A percentile compares a stretch with the other conserved stretches of the same genome.
phyloP scores from a whole-genome alignment of 2,113 vertebrate species.

The Carlito syrichta region DNA sequence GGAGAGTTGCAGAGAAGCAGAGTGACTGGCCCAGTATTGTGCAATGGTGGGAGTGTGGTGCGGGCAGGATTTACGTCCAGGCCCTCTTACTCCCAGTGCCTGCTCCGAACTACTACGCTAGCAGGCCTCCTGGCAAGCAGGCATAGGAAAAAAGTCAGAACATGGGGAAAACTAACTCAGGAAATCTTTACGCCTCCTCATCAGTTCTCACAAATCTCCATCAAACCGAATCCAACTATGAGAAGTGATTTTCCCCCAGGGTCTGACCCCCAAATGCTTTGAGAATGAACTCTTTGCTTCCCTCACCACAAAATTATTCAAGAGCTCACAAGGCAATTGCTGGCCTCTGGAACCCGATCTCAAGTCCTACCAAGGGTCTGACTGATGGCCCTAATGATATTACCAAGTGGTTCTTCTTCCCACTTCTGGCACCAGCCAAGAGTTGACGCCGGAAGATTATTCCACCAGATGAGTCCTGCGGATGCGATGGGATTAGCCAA shows the following conservation, averaged over 20 bases:
- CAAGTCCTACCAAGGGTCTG: conserved; percentile 48
- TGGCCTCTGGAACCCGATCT: conserved; percentile 69
- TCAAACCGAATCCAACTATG: conserved; percentile 69
- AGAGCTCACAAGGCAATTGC: conserved; percentile 65
- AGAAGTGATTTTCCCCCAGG: conserved; percentile 72
- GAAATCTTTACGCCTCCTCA: conserved; percentile 69
- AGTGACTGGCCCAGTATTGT: neutral
- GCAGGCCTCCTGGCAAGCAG: neutral
- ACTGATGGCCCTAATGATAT: conserved; percentile 77
- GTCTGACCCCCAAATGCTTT: conserved; percentile 69
- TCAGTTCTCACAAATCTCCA: conserved; percentile 61
- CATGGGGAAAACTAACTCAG: conserved; percentile 37
- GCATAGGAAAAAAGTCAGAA: neutral
- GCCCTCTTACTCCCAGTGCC: neutral
- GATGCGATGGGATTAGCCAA: conserved; percentile 85
- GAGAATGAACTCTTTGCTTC: conserved; percentile 73
- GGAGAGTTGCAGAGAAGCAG: neutral
- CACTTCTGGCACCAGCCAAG: conserved; percentile 79
- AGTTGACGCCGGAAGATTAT: conserved; percentile 79
- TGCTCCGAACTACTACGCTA: neutral
- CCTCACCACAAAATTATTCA: conserved; percentile 72
- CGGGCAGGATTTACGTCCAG: neutral
- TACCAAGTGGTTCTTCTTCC: conserved; percentile 73
- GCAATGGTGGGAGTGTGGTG: accelerated
- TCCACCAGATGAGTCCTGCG: conserved; percentile 77